Percentiles rank a stretch among this genome's conserved stretches.
phyloP scores from a whole-genome alignment of 2,888 invertebrate genomes.

The Drosophila conformis region DNA sequence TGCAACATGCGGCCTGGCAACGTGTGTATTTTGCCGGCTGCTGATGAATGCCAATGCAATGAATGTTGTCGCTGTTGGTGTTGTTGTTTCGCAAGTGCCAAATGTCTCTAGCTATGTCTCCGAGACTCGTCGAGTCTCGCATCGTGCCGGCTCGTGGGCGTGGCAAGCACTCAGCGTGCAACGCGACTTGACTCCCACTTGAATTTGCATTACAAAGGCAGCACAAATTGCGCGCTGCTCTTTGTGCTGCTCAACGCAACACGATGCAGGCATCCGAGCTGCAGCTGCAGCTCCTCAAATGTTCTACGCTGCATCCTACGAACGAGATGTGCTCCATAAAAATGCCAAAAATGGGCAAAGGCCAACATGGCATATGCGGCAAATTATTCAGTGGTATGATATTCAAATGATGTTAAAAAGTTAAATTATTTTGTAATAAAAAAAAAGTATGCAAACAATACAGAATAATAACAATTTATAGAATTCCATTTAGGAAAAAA shows the following conservation, averaged over 20 bases:
- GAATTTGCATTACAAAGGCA: slow-evolving; percentile 80
- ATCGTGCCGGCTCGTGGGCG: slow-evolving; percentile 59
- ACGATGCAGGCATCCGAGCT: slow-evolving; percentile 26
- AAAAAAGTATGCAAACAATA: neutral
- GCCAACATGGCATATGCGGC: neutral
- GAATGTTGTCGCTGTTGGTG: slow-evolving; percentile 22
- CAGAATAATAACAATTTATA: neutral
- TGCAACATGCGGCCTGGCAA: slow-evolving; percentile 72
- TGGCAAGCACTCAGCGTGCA: slow-evolving; percentile 67
- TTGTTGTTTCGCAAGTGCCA: slow-evolving; percentile 66
- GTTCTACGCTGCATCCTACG: slow-evolving; percentile 23
- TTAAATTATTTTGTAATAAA: neutral
- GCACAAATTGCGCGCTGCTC: slow-evolving; percentile 77
- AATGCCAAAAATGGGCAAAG: neutral
- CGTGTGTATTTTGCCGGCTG: slow-evolving; percentile 68
- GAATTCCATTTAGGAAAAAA: neutral
- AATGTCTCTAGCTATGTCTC: slow-evolving; percentile 51
- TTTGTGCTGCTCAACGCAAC: slow-evolving; percentile 54
- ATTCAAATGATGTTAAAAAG: neutral
- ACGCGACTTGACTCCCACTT: slow-evolving; percentile 77
- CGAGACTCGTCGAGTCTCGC: slow-evolving; percentile 15
- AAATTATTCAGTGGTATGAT: neutral
- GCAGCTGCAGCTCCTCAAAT: slow-evolving; percentile 27
- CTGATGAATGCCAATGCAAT: slow-evolving; percentile 77
- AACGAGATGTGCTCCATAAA: slow-evolving; percentile 14